Evolutionary conservation across 2,888 invertebrate genomes (phyloP).

Genomic region (Agrochola circellaris): DNA sequence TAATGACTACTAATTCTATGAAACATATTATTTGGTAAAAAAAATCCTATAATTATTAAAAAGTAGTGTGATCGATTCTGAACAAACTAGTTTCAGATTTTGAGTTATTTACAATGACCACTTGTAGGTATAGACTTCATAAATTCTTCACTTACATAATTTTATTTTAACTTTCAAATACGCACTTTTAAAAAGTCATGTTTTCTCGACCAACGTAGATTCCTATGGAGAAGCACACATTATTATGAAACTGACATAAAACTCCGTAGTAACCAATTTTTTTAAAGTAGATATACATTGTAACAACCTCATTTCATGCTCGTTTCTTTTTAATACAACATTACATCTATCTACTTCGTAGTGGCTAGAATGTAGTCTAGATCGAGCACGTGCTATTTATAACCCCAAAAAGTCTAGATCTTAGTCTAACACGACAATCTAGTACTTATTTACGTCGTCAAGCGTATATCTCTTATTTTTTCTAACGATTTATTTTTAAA

Average conservation of each 20-base stretch:
- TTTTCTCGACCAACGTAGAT: neutral
- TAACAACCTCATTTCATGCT: neutral
- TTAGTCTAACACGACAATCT: constrained; percentile 10
- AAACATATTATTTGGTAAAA: neutral
- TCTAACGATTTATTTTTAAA: no score
- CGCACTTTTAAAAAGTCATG: neutral
- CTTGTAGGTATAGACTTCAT: neutral
- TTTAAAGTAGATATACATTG: neutral
- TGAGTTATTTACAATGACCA: neutral
- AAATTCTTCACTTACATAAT: neutral
- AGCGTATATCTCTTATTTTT: neutral
- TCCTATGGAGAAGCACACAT: neutral
- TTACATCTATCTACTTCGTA: neutral
- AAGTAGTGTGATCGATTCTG: neutral
- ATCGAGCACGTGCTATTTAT: constrained; percentile 47
- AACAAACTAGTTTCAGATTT: neutral
- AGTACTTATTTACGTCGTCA: neutral
- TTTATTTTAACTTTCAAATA: neutral
- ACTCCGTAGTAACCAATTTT: neutral
- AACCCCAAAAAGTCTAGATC: constrained; percentile 56
- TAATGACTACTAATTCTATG: no score
- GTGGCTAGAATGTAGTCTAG: constrained; percentile 17
- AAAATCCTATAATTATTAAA: neutral
- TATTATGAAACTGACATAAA: neutral
- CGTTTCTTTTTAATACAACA: neutral